Base-by-base conservation (phyloP, 1,140 invertebrate species). In the Neocloeon triangulifer region DNA sequence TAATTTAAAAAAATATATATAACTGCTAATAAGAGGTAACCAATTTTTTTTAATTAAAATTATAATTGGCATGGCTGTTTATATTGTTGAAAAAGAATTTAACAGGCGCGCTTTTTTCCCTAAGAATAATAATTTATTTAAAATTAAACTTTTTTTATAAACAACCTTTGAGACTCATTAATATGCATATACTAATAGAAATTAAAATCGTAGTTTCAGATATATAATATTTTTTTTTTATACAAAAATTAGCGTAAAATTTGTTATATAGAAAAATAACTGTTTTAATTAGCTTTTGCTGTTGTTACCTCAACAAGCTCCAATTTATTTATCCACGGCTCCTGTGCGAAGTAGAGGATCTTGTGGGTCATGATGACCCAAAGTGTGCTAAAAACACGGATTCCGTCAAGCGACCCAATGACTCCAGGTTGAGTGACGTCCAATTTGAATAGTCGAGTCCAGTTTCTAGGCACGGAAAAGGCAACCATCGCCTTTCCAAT, bases 321-420 rank as follows among this genome's bases (percentile, higher is more conserved):
- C 2, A 18, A 18, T 13, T 39, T 37, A 10, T 39, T 34, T 8
- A 34, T 13, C 22, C 25, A 37, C 19, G 34, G 34, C 19, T 36
- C 29, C 14, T 22, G 28, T 15, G 30, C 17, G 6, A 32, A 18
- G 19, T 13, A 27, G n/a, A 37, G 23, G 5, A 37, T 19, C 19
- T 37, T 38, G 30, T 38, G 37, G 15, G 29, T 30, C 6, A 38
- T 15, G 17, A 38, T 25, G 30, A 38, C 37, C 37, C 37, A 38
- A 10, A 29, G 28, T 2, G 34, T 32, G 21, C 29, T 36, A 5
- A 38, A 30, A 19, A 38, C 31, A 5, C 37, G 27, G 9, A 38
- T 36, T n/a, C 37, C 37, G 30, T 38, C 28, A n/a, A 38, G 16
- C 25, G 28, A 38, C 12, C 32, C 22, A 13, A 38, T n/a, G 14